phyloP scores from a whole-genome alignment of 2,797 vertebrate species.

The Poecilia picta region DNA sequence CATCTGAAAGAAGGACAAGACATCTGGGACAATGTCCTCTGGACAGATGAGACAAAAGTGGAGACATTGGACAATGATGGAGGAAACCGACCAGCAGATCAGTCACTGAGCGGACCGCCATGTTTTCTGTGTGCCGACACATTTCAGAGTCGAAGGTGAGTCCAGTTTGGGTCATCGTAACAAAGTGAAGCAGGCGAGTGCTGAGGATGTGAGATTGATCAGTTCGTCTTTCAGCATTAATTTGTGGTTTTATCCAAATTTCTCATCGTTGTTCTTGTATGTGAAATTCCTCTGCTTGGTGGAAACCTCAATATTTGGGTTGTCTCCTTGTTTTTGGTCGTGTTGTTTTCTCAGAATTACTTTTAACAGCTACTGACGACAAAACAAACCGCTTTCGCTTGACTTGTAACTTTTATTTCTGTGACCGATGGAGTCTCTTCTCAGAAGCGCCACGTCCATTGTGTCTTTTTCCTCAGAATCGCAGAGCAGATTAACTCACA shows the following conservation, averaged over 20 bases:
- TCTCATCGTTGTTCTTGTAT: not conserved
- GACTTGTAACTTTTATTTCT: constrained; percentile 16
- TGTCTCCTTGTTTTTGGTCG: constrained; percentile 24
- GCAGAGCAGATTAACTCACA: constrained; percentile 11
- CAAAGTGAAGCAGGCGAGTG: not conserved
- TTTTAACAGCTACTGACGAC: constrained; percentile 30
- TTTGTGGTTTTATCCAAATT: too few species aligned
- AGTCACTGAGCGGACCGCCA: too few species aligned
- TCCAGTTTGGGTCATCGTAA: not conserved
- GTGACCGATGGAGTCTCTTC: constrained; percentile 1
- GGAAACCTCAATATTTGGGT: not conserved
- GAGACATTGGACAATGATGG: not conserved
- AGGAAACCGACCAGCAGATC: not conserved
- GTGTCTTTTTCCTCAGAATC: constrained; percentile 14
- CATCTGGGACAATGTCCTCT: too few species aligned
- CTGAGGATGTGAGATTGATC: not conserved
- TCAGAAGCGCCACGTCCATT: not conserved
- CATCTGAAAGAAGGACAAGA: too few species aligned
- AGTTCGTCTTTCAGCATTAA: not conserved
- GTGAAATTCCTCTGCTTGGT: not conserved
- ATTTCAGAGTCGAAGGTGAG: not conserved
- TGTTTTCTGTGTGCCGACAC: not conserved
- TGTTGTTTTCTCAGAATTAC: constrained; percentile 37
- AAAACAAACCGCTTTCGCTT: not conserved
- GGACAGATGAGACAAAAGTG: too few species aligned